Evolutionary conservation across 2,888 invertebrate genomes (phyloP).

Genomic region (Nomada ferruginata): DNA sequence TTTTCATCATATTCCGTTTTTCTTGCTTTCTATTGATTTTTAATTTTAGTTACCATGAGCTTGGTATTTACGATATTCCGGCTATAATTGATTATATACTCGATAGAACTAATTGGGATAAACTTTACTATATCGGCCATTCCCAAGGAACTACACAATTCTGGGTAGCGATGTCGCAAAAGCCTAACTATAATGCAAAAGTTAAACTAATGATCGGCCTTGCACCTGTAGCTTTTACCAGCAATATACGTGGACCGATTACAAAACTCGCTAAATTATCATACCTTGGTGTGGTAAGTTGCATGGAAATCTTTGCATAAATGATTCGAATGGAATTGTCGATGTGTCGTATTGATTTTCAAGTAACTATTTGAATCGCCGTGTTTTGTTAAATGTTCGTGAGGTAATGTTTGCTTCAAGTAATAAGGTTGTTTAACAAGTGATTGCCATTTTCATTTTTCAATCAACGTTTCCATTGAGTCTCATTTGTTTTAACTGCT

Average conservation of each 20-base stretch:
- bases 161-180: conserved; percentile 81
- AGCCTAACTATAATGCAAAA: conserved; percentile 80
- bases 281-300: conserved; percentile 81
- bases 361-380: background rate
- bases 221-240: conserved; percentile 82
- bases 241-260: conserved; percentile 80
- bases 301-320: background rate
- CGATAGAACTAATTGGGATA: conserved; percentile 80
- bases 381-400: background rate
- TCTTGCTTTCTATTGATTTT: background rate
- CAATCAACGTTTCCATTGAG: too few relatives aligned
- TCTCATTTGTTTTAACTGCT: too few relatives aligned
- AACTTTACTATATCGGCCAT: conserved; percentile 86
- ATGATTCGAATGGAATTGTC: background rate
- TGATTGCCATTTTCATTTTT: background rate
- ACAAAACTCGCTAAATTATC: conserved; percentile 79
- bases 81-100: conserved; percentile 86
- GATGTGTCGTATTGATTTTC: background rate
- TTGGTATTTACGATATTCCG: conserved; percentile 86
- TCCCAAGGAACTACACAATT: conserved; percentile 85
- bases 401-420: background rate
- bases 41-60: conserved; percentile 81
- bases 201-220: conserved; percentile 79
- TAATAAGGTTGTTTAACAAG: too few relatives aligned
- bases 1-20: background rate